Percentiles rank a stretch among this genome's conserved stretches.
Conservation (phyloP, 1,140 invertebrate genomes). For the Eciton burchellii region DNA sequence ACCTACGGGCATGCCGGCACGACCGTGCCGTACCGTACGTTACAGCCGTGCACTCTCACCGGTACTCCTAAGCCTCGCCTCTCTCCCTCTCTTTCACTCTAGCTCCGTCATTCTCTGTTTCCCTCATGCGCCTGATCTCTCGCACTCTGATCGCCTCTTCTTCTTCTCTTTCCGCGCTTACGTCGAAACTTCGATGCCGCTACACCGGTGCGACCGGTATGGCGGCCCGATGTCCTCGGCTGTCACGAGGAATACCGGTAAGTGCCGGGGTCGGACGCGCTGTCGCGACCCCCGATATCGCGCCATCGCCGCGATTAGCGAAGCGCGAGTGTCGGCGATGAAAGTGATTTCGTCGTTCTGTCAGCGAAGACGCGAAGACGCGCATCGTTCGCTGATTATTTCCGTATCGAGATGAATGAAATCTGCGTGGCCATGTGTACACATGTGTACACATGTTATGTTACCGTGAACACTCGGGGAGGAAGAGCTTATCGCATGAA, state of each 20-base stretch:
- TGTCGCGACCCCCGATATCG: conserved; percentile 76
- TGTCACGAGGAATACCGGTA: conserved; percentile 64
- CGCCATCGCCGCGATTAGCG: conserved; percentile 67
- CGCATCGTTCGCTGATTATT: background rate
- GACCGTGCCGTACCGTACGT: conserved; percentile 72
- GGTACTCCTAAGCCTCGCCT: conserved; percentile 69
- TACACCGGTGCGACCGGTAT: conserved; percentile 61
- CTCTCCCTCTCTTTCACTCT: conserved; percentile 58
- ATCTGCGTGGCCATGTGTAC: background rate
- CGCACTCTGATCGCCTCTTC: conserved; percentile 48
- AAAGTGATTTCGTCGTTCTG: conserved; percentile 43
- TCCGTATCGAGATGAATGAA: background rate
- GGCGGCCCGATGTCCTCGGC: conserved; percentile 65
- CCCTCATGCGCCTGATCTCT: conserved; percentile 54
- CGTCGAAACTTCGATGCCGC: conserved; percentile 24
- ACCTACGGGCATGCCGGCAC: conserved; percentile 72
- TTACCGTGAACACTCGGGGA: background rate
- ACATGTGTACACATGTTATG: background rate
- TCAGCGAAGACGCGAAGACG: conserved; percentile 5
- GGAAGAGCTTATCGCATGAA: too few species aligned
- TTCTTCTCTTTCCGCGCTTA: conserved; percentile 35
- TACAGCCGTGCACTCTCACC: conserved; percentile 75
- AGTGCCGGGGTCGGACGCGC: conserved; percentile 66
- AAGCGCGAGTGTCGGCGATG: conserved; percentile 35
- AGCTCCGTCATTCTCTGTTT: conserved; percentile 25